Percentiles rank a stretch among this genome's conserved stretches.
These are phyloP conservation scores for Drusus annulatus DNA, from an alignment of 1,140 invertebrate species.

Conservation along the genomic window DNA sequence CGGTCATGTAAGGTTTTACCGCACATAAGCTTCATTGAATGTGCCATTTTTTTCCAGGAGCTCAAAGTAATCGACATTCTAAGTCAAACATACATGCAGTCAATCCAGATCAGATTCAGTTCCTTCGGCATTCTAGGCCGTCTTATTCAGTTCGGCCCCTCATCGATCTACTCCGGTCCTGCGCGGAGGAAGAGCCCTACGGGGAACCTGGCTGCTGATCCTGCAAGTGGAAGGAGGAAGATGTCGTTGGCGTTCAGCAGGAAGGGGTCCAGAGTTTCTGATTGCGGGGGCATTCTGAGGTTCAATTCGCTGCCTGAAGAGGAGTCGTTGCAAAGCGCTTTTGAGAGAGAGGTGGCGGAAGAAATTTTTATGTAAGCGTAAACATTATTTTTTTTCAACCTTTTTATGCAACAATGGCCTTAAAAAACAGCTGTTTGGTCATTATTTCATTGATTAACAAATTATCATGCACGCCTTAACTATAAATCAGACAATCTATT, in stretches of 20 bases:
- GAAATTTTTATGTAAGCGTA: constrained; percentile 13
- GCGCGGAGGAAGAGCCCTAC: constrained; percentile 53
- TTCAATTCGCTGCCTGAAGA: constrained; percentile 37
- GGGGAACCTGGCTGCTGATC: neutral
- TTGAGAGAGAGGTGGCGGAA: constrained; percentile 25
- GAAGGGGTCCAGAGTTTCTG: constrained; percentile 27
- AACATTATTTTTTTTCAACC: neutral
- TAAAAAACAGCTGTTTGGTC: no score
- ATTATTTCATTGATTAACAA: no score
- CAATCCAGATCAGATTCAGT: constrained; percentile 64
- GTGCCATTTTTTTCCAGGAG: constrained; percentile 58
- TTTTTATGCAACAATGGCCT: no score
- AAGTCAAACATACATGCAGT: constrained; percentile 65
- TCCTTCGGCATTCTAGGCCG: constrained; percentile 64
- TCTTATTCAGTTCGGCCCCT: constrained; percentile 65
- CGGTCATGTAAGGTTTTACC: no score
- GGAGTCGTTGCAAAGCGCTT: neutral
- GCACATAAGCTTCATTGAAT: no score
- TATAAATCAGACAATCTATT: no score
- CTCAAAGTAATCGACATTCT: constrained; percentile 67
- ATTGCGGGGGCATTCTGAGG: constrained; percentile 20
- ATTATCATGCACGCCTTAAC: no score
- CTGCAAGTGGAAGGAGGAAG: constrained; percentile 14
- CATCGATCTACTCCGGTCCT: constrained; percentile 66
- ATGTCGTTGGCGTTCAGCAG: constrained; percentile 14